Percentiles rank a stretch among this genome's conserved stretches.
These are phyloP conservation scores for Theocolax elegans DNA, from an alignment of 1,140 invertebrate genomes.

Conservation along the genomic window DNA sequence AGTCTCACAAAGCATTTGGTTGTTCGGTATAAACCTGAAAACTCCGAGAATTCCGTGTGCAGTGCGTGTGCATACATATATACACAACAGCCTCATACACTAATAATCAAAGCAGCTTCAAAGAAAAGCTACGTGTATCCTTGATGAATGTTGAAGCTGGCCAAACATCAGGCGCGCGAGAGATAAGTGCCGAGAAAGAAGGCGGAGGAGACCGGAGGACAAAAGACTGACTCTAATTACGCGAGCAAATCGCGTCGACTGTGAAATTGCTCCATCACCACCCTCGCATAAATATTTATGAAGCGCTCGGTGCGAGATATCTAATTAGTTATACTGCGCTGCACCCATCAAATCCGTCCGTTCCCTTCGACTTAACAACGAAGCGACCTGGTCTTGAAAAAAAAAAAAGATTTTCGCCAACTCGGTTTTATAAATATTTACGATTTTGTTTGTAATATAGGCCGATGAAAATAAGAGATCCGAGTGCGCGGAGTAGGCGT, in stretches of 20 bases:
- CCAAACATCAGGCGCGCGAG: slow-evolving; percentile 1
- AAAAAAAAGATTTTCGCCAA: neutral
- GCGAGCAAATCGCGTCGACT: neutral
- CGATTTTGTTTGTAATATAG: neutral
- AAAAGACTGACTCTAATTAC: slow-evolving; percentile 25
- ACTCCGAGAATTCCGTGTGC: no score
- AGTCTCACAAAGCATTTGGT: no score
- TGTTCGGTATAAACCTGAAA: no score
- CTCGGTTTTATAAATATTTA: slow-evolving; percentile 18
- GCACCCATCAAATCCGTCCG: no score
- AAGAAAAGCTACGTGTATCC: neutral
- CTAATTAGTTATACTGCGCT: slow-evolving; percentile 5
- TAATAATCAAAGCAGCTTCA: no score
- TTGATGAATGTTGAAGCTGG: neutral
- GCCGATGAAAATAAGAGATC: no score
- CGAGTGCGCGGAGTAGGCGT: no score
- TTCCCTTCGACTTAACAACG: neutral
- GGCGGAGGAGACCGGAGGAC: neutral
- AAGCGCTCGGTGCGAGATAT: neutral
- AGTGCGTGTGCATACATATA: no score
- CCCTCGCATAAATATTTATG: slow-evolving; percentile 26
- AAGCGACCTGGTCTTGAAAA: no score
- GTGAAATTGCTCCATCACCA: neutral
- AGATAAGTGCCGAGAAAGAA: slow-evolving; percentile 3
- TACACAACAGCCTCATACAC: no score